Conservation (phyloP, 1,140 invertebrate genomes). For the Panulirus ornatus region DNA sequence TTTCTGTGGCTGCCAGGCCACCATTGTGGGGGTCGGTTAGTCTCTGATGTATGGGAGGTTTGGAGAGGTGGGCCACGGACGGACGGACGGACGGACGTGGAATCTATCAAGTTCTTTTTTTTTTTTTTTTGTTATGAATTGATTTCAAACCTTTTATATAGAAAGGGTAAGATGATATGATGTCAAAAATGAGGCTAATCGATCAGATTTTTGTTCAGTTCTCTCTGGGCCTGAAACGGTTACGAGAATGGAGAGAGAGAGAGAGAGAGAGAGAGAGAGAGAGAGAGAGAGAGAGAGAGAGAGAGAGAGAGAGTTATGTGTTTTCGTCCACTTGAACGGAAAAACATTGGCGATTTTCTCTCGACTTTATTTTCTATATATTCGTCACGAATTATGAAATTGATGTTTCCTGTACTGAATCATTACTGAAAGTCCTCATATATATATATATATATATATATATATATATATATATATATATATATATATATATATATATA, state of each 20-base stretch:
- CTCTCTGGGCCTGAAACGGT: background rate
- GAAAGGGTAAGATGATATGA: constrained; percentile 37
- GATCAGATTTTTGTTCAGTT: background rate
- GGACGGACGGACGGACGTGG: background rate
- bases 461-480: too few species aligned
- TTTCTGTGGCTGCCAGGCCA: background rate
- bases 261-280: too few species aligned
- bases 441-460: too few species aligned
- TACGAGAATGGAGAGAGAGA: background rate
- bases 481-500: too few species aligned
- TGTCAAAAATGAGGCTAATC: constrained; percentile 16
- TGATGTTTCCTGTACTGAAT: too few species aligned
- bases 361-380: too few species aligned
- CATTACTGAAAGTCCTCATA: too few species aligned
- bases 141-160: background rate
- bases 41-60: constrained; percentile 20
- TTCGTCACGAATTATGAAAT: too few species aligned
- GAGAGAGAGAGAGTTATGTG: too few species aligned
- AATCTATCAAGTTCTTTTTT: constrained; percentile 29
- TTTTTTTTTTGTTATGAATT: too few species aligned
- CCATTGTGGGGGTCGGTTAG: constrained; percentile 34
- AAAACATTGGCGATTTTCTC: background rate
- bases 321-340: too few species aligned
- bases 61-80: background rate
- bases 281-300: too few species aligned